Percentiles rank a stretch among this genome's conserved stretches.
Evolutionary conservation across 1,140 invertebrate species (phyloP).

Genomic region (Neodiprion virginianus): DNA sequence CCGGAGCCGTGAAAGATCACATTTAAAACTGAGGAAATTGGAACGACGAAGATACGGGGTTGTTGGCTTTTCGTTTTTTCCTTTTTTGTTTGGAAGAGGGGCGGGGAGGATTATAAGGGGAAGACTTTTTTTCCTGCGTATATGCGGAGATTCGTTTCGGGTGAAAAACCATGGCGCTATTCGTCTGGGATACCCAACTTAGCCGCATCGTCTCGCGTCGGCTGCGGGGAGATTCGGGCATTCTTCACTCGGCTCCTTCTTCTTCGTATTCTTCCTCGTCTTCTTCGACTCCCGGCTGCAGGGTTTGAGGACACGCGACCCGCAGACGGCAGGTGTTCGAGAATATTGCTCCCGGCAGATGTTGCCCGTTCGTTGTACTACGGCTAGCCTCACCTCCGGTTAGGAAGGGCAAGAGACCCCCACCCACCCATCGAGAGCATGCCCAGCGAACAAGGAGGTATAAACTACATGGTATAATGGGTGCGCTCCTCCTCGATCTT

Average conservation of each 20-base stretch:
- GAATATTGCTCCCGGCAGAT: constrained; percentile 57
- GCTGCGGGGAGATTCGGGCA: not conserved
- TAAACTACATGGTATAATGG: not conserved
- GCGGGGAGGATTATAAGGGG: not conserved
- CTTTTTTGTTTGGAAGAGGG: too few species aligned
- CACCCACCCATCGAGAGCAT: not conserved
- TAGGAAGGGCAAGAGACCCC: not conserved
- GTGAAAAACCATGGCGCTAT: not conserved
- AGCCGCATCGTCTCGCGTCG: not conserved
- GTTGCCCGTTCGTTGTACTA: constrained; percentile 33
- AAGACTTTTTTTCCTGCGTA: not conserved
- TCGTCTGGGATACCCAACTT: not conserved
- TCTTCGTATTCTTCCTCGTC: not conserved
- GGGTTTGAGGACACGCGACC: constrained; percentile 53
- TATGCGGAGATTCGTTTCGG: not conserved
- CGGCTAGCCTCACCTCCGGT: not conserved
- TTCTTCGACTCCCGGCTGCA: constrained; percentile 1
- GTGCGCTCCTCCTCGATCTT: constrained; percentile 1
- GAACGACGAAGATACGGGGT: too few species aligned
- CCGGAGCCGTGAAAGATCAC: too few species aligned
- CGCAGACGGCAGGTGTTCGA: constrained; percentile 56
- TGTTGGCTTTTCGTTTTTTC: too few species aligned
- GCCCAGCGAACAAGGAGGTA: not conserved
- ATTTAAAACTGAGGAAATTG: too few species aligned
- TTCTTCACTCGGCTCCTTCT: not conserved